phyloP scores from a whole-genome alignment of 1,140 invertebrate species.

The Lucilia cuprina region DNA sequence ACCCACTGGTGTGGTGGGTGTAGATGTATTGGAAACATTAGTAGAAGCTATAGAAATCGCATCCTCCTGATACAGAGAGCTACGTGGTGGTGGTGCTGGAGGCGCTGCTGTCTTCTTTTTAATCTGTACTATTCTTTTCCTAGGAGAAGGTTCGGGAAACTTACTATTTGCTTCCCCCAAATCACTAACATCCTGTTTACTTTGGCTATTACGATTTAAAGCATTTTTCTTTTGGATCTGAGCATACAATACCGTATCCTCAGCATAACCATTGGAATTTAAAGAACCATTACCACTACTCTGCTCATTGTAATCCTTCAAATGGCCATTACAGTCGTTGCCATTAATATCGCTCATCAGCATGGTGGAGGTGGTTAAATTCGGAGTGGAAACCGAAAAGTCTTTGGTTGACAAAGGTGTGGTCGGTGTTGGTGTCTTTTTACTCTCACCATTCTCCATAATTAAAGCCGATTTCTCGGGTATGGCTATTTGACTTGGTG shows the following conservation, averaged over 20 bases:
- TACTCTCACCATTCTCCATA: conserved; percentile 31
- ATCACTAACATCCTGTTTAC: conserved; percentile 39
- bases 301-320: conserved; percentile 1
- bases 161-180: conserved; percentile 39
- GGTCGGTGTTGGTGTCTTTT: not conserved
- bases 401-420: conserved; percentile 48
- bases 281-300: not conserved
- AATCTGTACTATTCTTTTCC: conserved; percentile 50
- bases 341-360: conserved; percentile 4
- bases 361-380: conserved; percentile 41
- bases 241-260: conserved; percentile 29
- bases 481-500: conserved; percentile 56
- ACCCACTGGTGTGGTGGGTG: conserved; percentile 12
- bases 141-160: conserved; percentile 53
- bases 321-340: conserved; percentile 45
- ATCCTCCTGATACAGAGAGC: conserved; percentile 41
- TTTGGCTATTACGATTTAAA: conserved; percentile 27
- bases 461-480: conserved; percentile 52
- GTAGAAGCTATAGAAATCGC: conserved; percentile 45
- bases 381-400: conserved; percentile 59
- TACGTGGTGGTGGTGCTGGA: conserved; percentile 49
- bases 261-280: conserved; percentile 29
- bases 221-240: conserved; percentile 37
- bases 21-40: not conserved
- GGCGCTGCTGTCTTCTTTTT: conserved; percentile 53